A percentile compares a stretch with the other conserved stretches of the same genome.
These are phyloP conservation scores for Gorsachius goisagi DNA, from an alignment of 2,113 vertebrate genomes.

Conservation along the genomic window DNA sequence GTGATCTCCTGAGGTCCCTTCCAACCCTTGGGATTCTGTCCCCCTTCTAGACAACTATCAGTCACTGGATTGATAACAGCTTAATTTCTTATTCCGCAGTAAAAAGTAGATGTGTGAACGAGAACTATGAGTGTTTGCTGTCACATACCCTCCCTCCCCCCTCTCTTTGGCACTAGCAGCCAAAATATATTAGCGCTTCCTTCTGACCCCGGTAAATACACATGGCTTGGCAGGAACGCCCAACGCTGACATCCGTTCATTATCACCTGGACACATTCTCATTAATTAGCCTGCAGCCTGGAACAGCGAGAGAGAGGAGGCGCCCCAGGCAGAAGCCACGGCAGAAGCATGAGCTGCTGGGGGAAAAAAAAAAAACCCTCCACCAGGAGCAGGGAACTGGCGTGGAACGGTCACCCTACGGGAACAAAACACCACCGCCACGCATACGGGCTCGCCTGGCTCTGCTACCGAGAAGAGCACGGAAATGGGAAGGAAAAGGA, in stretches of 20 bases:
- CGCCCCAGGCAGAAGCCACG: background rate
- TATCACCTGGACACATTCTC: rapidly evolving
- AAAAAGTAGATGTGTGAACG: background rate
- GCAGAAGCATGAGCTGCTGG: background rate
- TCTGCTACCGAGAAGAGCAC: background rate
- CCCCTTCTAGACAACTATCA: background rate
- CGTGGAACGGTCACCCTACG: rapidly evolving
- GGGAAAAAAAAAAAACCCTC: background rate
- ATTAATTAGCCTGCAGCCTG: background rate
- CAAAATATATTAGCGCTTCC: background rate
- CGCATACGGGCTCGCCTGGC: background rate
- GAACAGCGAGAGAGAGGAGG: background rate
- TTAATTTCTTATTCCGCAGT: background rate
- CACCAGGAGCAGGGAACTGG: background rate
- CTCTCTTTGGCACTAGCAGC: background rate
- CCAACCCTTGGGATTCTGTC: too few species aligned
- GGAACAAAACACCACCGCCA: background rate
- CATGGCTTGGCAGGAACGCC: background rate
- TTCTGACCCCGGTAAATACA: background rate
- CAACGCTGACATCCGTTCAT: rapidly evolving
- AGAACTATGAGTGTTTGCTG: background rate
- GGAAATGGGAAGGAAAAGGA: background rate
- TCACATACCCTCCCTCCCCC: background rate
- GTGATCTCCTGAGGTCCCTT: too few species aligned
- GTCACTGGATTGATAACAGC: background rate